phyloP scores from a whole-genome alignment of 1,140 invertebrate genomes.

The Caenorhabditis latens region DNA sequence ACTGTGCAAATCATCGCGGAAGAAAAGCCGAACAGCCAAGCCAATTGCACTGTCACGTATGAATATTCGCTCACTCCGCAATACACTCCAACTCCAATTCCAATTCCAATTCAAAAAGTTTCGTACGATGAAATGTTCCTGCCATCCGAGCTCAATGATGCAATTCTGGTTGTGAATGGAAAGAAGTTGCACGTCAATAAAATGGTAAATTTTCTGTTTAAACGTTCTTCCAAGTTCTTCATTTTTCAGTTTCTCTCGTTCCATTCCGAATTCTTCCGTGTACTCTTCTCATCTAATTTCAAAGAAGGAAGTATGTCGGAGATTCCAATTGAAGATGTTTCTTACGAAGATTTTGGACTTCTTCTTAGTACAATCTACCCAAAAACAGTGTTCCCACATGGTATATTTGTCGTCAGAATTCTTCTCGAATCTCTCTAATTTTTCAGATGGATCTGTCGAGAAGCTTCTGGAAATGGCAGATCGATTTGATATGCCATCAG shows the following conservation, averaged over 20 bases:
- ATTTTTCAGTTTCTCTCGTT: neutral
- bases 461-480: slow-evolving; percentile 28
- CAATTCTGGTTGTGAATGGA: neutral
- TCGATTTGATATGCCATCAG: neutral
- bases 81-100: no score
- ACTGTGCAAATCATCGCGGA: no score
- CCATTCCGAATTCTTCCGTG: neutral
- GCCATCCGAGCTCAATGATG: neutral
- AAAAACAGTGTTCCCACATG: neutral
- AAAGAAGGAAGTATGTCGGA: neutral
- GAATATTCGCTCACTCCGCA: no score
- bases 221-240: neutral
- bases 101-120: neutral
- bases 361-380: neutral
- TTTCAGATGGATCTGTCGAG: neutral
- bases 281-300: neutral
- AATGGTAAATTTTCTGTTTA: neutral
- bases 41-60: no score
- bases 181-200: slow-evolving; percentile 6
- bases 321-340: neutral
- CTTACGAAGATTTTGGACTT: neutral
- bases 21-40: no score
- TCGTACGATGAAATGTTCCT: neutral
- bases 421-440: neutral
- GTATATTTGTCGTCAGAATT: neutral